Conservation (phyloP, 2,888 invertebrate species). For the Tillus elongatus region DNA sequence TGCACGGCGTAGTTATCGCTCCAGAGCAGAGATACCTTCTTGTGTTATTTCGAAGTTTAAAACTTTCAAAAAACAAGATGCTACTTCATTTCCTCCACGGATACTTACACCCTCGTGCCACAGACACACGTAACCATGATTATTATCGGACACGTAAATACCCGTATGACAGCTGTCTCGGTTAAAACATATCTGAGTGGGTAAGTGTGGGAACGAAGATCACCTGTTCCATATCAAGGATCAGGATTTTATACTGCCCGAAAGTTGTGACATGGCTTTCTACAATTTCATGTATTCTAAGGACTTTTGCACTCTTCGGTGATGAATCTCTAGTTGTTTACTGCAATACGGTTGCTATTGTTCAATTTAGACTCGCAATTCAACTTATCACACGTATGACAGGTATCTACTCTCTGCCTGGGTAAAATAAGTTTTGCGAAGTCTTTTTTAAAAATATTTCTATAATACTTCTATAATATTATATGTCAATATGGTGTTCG, state of each 20-base stretch:
- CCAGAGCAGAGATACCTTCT: not conserved
- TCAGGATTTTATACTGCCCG: not conserved
- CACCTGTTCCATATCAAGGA: slow-evolving; percentile 1
- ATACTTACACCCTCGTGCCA: slow-evolving; percentile 2
- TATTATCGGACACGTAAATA: slow-evolving; percentile 1
- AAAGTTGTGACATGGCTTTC: slow-evolving; percentile 1
- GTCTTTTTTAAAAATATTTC: not conserved
- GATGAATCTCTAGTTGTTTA: slow-evolving; percentile 1
- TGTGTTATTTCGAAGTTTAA: not conserved
- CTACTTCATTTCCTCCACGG: not conserved
- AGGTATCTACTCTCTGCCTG: not conserved
- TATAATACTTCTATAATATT: no score
- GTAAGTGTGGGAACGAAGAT: slow-evolving; percentile 1
- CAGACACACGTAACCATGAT: slow-evolving; percentile 2
- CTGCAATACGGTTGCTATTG: slow-evolving; percentile 2
- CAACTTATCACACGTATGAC: not conserved
- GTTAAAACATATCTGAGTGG: slow-evolving; percentile 2
- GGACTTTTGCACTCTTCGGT: slow-evolving; percentile 1
- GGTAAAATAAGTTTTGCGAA: not conserved
- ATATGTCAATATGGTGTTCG: not conserved
- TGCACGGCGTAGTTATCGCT: slow-evolving; percentile 1
- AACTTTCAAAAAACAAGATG: slow-evolving; percentile 2
- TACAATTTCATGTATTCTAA: not conserved
- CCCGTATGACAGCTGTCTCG: slow-evolving; percentile 1
- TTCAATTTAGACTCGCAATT: not conserved